Percentiles rank a stretch among this genome's conserved stretches.
These are phyloP conservation scores for Athrips mouffetella DNA, from an alignment of 2,888 invertebrate species.

Conservation along the genomic window DNA sequence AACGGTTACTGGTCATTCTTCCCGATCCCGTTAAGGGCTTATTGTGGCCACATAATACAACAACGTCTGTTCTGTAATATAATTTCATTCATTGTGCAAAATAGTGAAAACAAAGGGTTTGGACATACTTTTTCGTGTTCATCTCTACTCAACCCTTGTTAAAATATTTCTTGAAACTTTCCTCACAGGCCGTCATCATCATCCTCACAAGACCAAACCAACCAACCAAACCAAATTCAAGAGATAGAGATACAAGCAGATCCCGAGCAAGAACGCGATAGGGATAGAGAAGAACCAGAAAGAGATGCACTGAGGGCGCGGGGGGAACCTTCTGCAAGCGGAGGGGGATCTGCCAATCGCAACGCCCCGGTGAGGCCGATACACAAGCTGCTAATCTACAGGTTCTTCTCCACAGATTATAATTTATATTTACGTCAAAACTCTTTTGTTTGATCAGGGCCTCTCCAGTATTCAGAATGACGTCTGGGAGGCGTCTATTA, in stretches of 20 bases:
- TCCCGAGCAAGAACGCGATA: constrained; percentile 16
- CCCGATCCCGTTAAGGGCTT: too few species aligned
- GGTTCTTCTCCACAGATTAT: neutral
- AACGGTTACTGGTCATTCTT: too few species aligned
- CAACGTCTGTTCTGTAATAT: too few species aligned
- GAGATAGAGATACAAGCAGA: neutral
- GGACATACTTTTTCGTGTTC: too few species aligned
- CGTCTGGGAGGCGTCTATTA: constrained; percentile 83
- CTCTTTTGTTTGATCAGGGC: constrained; percentile 43
- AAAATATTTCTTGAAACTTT: neutral
- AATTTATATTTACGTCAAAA: neutral
- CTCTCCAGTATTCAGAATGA: constrained; percentile 73
- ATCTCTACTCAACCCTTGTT: too few species aligned
- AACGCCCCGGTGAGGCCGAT: constrained; percentile 5
- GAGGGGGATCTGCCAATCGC: constrained; percentile 1
- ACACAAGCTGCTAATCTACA: neutral
- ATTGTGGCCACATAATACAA: too few species aligned
- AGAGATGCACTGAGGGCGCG: constrained; percentile 20
- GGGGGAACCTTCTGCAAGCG: constrained; percentile 9
- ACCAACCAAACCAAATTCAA: too few species aligned
- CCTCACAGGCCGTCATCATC: neutral
- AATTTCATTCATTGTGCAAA: too few species aligned
- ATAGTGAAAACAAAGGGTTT: too few species aligned
- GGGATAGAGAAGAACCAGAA: constrained; percentile 28
- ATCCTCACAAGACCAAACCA: neutral